phyloP scores from a whole-genome alignment of 2,888 invertebrate species.

The Syrista parreyssii region DNA sequence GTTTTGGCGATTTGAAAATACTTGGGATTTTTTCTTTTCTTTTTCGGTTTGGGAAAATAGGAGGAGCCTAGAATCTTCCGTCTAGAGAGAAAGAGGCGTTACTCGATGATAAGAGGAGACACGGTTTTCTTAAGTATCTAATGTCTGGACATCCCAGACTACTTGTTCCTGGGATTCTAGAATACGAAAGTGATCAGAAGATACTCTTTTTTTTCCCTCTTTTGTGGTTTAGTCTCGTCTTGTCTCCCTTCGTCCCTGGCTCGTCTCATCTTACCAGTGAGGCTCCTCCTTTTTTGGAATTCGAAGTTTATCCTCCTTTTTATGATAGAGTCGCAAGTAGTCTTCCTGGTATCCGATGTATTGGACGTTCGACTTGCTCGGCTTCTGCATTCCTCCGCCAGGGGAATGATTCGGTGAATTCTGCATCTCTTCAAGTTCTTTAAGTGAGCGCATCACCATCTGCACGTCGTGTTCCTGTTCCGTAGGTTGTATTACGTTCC shows the following conservation, averaged over 20 bases:
- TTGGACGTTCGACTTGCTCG: constrained; percentile 48
- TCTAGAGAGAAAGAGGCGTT: not conserved
- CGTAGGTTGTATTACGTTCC: constrained; percentile 40
- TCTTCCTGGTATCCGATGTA: constrained; percentile 49
- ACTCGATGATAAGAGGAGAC: not conserved
- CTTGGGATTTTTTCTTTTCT: constrained; percentile 22
- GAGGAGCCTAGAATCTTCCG: constrained; percentile 2
- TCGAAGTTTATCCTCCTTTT: constrained; percentile 57
- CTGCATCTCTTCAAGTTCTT: constrained; percentile 55
- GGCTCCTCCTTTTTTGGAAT: constrained; percentile 49
- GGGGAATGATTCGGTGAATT: constrained; percentile 57
- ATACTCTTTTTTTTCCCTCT: not conserved
- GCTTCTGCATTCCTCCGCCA: constrained; percentile 43
- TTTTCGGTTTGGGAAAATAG: constrained; percentile 4
- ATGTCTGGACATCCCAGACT: not conserved
- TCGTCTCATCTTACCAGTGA: constrained; percentile 45
- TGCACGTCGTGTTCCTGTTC: constrained; percentile 62
- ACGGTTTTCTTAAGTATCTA: not conserved
- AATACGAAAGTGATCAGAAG: not conserved
- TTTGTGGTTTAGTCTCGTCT: not conserved
- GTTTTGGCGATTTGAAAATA: constrained; percentile 49
- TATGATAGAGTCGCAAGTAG: constrained; percentile 54
- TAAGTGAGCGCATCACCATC: constrained; percentile 62
- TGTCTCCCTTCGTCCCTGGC: not conserved
- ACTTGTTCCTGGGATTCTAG: not conserved